Evolutionary conservation across 2,113 vertebrate species (phyloP), one percentile per base, ranked within the genome.

Genomic region (Columba livia): DNA sequence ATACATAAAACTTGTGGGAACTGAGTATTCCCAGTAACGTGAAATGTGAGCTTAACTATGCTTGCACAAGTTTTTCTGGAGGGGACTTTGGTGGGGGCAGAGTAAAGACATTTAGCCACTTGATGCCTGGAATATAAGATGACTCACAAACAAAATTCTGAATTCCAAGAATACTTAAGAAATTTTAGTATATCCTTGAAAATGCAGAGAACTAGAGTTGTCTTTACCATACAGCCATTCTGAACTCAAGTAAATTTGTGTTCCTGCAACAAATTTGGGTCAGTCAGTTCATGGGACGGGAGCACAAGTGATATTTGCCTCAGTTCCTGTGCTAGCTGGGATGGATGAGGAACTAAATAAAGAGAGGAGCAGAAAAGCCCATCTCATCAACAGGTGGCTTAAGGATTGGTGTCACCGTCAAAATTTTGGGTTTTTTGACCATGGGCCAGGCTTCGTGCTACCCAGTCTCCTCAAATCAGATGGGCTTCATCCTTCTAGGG

Each of bases 11-110:
- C 34, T 86, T 90, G 74, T 56, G 88, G 79, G 75, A 96, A 79
- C 19, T n/a, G 42, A 71, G 15, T 74, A 78, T 74, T 88, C 44
- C 5, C 67, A 74, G 51, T 74, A 58, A 83, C 21, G 82, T 82
- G 88, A 95, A 96, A 96, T 70, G 71, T 69, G 70, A 91, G 62
- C 87, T 72, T 57, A 56, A 47, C 38, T 79, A 4, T 85, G 85
- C 94, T 94, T 96, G 34, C 84, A 10, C 47, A 81, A 67, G 56
- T 80, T 80, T 25, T 12, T 88, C 60, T 89, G 34, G 69, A 90
- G 86, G 79, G 90, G 61, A 65, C 89, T 74, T 90, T 74, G 34
- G 72, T 78, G 70, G 72, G 82, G 83, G 65, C 72, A 86, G 64
- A 69, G 19, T 50, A 57, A 70, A 61, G 85, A 40, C 73, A 57